Conservation (phyloP, 2,113 vertebrate species). For the Gulo gulo region DNA sequence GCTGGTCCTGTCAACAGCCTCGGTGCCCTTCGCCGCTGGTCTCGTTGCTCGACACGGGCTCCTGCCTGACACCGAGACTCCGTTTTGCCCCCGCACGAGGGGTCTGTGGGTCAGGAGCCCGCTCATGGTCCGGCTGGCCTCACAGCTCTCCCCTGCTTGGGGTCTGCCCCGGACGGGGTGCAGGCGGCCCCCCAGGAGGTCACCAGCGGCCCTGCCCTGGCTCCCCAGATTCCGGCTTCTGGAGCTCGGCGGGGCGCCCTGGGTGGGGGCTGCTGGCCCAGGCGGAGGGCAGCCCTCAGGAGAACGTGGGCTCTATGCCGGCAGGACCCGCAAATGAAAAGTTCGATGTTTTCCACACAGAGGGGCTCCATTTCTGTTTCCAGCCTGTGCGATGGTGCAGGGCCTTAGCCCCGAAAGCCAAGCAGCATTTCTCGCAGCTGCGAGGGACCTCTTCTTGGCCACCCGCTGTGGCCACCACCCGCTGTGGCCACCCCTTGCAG, state of each 20-base stretch:
- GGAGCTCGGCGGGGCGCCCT: neutral
- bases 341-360: neutral
- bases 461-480: no score
- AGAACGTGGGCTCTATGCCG: neutral
- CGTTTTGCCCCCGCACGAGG: neutral
- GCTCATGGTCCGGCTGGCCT: neutral
- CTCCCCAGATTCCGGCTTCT: neutral
- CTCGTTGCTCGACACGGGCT: no score
- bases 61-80: neutral
- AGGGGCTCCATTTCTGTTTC: neutral
- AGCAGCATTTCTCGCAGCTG: neutral
- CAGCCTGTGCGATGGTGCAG: neutral
- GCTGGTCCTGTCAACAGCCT: neutral
- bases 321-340: neutral
- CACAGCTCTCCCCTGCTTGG: neutral
- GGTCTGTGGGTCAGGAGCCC: neutral
- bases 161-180: no score
- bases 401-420: neutral
- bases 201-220: no score
- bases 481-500: no score
- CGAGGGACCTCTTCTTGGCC: no score
- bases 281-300: no score
- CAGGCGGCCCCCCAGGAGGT: accelerated
- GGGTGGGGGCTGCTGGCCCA: neutral
- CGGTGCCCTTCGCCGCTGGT: no score